Percentiles rank a stretch among this genome's conserved stretches.
Evolutionary conservation across 2,888 invertebrate species (phyloP).

Genomic region (Lomographa bimaculata): DNA sequence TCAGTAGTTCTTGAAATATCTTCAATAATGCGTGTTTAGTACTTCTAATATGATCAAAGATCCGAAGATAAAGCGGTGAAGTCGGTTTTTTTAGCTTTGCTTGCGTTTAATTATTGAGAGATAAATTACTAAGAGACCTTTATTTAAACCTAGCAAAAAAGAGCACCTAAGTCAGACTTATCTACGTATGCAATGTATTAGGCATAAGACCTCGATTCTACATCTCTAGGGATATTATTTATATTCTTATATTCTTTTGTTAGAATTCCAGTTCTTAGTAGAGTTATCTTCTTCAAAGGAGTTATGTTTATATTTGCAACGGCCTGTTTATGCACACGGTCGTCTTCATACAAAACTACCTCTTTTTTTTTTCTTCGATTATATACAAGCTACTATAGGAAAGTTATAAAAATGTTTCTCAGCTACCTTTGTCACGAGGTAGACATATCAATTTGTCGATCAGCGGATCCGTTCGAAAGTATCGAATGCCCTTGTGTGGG

Average conservation of each 20-base stretch:
- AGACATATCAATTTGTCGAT: constrained; percentile 36
- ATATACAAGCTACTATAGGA: constrained; percentile 34
- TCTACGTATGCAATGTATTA: constrained; percentile 23
- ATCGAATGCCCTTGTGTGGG: constrained; percentile 22
- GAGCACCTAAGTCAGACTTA: no score
- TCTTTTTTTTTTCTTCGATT: constrained; percentile 24
- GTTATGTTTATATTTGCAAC: constrained; percentile 30
- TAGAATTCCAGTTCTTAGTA: constrained; percentile 21
- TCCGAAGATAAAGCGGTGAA: no score
- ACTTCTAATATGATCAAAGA: no score
- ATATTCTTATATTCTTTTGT: constrained; percentile 33
- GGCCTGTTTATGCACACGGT: constrained; percentile 47
- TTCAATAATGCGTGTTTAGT: no score
- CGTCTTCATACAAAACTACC: constrained; percentile 51
- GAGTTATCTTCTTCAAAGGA: no score
- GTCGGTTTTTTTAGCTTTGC: no score
- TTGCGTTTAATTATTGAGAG: no score
- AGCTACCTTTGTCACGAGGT: constrained; percentile 22
- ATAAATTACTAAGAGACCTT: no score
- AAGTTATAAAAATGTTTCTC: constrained; percentile 30
- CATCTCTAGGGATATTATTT: no score
- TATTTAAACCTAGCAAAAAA: no score
- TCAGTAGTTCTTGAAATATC: no score
- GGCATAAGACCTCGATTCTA: no score
- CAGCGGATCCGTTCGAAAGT: constrained; percentile 21